Evolutionary conservation across 30 jellyfish, hydroid and myxozoan species (phyloP).

Genomic region (Pelagia noctiluca): DNA sequence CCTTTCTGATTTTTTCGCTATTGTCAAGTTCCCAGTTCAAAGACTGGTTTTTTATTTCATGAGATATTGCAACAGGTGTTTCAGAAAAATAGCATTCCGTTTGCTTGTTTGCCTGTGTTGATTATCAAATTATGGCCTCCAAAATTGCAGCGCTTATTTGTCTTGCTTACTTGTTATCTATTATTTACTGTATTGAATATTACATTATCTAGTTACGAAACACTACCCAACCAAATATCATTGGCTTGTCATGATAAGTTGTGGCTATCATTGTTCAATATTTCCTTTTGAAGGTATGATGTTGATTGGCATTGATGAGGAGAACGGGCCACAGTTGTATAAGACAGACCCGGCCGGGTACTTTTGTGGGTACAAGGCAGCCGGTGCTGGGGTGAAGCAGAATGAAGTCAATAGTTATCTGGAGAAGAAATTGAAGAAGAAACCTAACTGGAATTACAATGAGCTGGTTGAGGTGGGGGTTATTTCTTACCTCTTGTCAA

Average conservation of each 20-base stretch:
- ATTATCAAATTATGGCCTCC: no score
- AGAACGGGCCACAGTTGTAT: constrained; percentile 80
- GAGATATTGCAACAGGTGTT: no score
- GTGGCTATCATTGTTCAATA: not conserved
- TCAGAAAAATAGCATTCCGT: no score
- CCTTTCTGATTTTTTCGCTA: no score
- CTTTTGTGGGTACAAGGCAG: constrained; percentile 91
- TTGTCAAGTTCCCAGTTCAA: no score
- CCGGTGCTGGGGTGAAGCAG: constrained; percentile 98
- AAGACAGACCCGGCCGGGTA: constrained; percentile 99
- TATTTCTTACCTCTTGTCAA: no score
- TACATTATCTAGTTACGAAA: no score
- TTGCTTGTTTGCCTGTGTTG: no score
- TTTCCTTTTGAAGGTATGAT: constrained; percentile 83
- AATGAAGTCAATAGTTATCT: constrained; percentile 96
- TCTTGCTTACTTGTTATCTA: no score
- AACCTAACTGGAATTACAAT: constrained; percentile 76
- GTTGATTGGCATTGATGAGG: constrained; percentile 95
- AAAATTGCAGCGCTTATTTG: no score
- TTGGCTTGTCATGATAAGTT: not conserved
- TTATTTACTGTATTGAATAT: no score
- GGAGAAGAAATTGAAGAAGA: constrained; percentile 91
- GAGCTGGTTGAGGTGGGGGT: constrained; percentile 93
- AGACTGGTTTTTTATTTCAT: no score
- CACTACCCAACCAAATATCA: not conserved